These are phyloP conservation scores for Luidia sarsii DNA, from an alignment of 53 echinoderm and acorn worm species.

Conservation along the genomic window DNA sequence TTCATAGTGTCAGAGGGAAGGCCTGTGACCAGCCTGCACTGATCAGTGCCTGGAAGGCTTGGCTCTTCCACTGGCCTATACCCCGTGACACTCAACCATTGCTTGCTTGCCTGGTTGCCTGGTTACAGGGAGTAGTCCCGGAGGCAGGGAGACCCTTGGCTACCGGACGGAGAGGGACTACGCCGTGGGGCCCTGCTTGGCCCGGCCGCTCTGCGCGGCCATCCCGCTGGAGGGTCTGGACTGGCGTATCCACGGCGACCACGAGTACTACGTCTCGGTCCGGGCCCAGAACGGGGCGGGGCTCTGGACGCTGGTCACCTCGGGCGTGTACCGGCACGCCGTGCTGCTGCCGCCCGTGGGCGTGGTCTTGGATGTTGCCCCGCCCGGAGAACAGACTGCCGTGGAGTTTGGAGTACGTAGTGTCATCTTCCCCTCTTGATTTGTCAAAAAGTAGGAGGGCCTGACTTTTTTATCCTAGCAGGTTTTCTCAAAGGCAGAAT, in stretches of 20 bases:
- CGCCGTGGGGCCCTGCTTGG: conserved; percentile 11
- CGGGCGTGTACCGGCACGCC: conserved; percentile 16
- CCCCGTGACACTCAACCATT: too few relatives aligned
- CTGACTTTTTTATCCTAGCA: too few relatives aligned
- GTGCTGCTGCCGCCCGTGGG: conserved; percentile 49
- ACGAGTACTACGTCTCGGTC: conserved; percentile 56
- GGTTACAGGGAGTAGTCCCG: conserved; percentile 20
- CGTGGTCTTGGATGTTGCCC: conserved; percentile 56
- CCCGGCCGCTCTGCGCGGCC: conserved; percentile 21
- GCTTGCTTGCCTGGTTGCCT: too few relatives aligned
- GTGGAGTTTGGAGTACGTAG: conserved; percentile 26
- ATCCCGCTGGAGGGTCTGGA: conserved; percentile 31
- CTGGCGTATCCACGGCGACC: conserved; percentile 58
- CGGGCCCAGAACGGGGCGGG: conserved; percentile 56
- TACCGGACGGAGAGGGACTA: conserved; percentile 8
- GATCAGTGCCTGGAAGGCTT: too few relatives aligned
- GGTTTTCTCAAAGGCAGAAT: too few relatives aligned
- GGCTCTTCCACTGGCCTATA: too few relatives aligned
- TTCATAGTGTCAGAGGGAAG: too few relatives aligned
- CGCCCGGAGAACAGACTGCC: not conserved
- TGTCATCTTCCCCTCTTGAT: too few relatives aligned
- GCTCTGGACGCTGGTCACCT: conserved; percentile 18
- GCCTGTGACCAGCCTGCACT: too few relatives aligned
- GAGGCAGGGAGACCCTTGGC: conserved; percentile 23
- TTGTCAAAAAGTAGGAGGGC: too few relatives aligned